Percentiles rank a stretch among this genome's conserved stretches.
Evolutionary conservation across 2,888 invertebrate species (phyloP).

Genomic region (Conchocele bisecta): DNA sequence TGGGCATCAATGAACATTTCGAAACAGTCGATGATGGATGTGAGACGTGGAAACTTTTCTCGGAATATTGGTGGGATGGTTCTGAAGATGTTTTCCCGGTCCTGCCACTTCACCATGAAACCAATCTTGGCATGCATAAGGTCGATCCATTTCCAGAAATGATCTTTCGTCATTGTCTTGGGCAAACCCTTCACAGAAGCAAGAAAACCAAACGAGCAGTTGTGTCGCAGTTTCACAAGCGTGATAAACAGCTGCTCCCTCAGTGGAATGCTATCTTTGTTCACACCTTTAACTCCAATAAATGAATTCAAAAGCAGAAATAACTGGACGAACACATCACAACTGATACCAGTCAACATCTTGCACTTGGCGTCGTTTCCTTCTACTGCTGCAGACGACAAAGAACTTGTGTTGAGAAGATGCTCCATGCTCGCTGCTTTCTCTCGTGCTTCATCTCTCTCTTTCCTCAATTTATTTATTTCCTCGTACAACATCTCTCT

Average conservation of each 20-base stretch:
- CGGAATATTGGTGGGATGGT: conserved; percentile 27
- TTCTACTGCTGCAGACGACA: conserved; percentile 9
- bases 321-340: conserved; percentile 16
- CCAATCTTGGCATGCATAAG: conserved; percentile 28
- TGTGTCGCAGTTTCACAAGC: conserved; percentile 42
- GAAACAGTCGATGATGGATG: conserved; percentile 40
- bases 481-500: background rate
- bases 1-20: conserved; percentile 44
- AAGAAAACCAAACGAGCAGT: conserved; percentile 31
- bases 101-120: conserved; percentile 43
- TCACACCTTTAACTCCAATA: background rate
- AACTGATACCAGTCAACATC: conserved; percentile 23
- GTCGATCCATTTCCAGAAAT: conserved; percentile 50
- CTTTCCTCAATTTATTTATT: background rate
- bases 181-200: conserved; percentile 24
- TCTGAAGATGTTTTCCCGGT: conserved; percentile 24
- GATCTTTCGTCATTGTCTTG: conserved; percentile 16
- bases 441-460: background rate
- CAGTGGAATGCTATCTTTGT: background rate
- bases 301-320: conserved; percentile 12
- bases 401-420: background rate
- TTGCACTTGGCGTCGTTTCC: conserved; percentile 18
- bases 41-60: conserved; percentile 27
- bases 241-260: conserved; percentile 41
- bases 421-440: background rate